These are phyloP conservation scores for Oncorhynchus mykiss DNA, from an alignment of 2,113 vertebrate genomes.

Conservation along the genomic window DNA sequence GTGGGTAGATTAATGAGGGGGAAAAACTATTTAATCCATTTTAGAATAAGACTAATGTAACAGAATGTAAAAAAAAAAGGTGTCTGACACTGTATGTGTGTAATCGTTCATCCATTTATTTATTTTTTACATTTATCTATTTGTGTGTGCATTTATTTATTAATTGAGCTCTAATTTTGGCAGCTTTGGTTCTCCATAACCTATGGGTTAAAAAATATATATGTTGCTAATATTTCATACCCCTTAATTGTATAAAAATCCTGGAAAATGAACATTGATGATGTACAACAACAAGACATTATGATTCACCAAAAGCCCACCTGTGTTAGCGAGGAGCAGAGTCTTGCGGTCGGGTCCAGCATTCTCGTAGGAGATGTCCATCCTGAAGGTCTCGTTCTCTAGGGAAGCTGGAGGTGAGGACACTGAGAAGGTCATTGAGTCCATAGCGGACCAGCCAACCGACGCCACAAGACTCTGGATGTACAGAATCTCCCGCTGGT, in stretches of 20 bases:
- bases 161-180: too few relatives aligned
- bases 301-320: slow-evolving; percentile 47
- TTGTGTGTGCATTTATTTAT: too few relatives aligned
- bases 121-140: too few relatives aligned
- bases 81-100: too few relatives aligned
- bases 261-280: background rate
- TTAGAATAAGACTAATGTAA: too few relatives aligned
- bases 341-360: slow-evolving; percentile 71
- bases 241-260: background rate
- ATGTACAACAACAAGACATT: too few relatives aligned
- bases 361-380: slow-evolving; percentile 86
- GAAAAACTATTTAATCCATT: too few relatives aligned
- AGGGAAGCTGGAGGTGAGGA: slow-evolving; percentile 79
- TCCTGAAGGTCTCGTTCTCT: slow-evolving; percentile 75
- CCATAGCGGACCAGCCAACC: slow-evolving; percentile 77
- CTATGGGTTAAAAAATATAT: too few relatives aligned
- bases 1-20: too few relatives aligned
- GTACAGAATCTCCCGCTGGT: slow-evolving; percentile 78
- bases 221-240: background rate
- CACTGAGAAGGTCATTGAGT: slow-evolving; percentile 80
- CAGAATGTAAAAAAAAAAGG: too few relatives aligned
- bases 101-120: too few relatives aligned
- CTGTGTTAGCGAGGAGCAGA: slow-evolving; percentile 84
- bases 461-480: slow-evolving; percentile 72
- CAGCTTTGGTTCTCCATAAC: too few relatives aligned